Evolutionary conservation across 2,888 invertebrate species (phyloP), one percentile per base, ranked within the genome.

Genomic region (Stenchaetothrips biformis): DNA sequence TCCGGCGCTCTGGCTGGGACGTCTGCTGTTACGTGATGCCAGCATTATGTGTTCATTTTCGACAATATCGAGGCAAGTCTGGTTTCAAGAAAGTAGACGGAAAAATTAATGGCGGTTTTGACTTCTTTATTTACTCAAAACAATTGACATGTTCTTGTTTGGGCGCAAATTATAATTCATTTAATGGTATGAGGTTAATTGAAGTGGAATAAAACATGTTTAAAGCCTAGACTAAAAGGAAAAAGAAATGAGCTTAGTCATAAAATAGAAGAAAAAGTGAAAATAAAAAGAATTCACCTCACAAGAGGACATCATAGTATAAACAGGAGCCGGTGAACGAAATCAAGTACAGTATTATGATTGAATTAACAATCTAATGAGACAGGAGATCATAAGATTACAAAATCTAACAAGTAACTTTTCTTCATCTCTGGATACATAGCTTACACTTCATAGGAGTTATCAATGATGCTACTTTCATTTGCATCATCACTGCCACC

Each of bases 401-500:
- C 18, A 9, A 9, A 21, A 21, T 0, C 9, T 21, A n/a, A 21
- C 4, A 67, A 4, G 9, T 21, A 21, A 3, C 7, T 67, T 21
- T 9, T 21, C 9, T 4, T 8, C 18, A 67, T 21, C 21, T 59
- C 13, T 59, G 16, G 18, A 13, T 59, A 6, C 6, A 13, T 6
- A 59, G 59, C 18, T 18, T 59, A 67, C 21, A 21, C 67, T 78
- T 78, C 78, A 27, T 78, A 48, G 37, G 78, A 49, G 78, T 78
- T 48, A 27, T 78, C 48, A 37, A 49, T 78, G 78, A 78, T 37
- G 78, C 78, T 67, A 9, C 67, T 67, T 9, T 67, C 67, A 67
- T 67, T 21, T 21, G 67, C 67, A 21, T n/a, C 6, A 21, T 67
- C 67, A 67, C 9, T 4, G 21, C 21, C 18, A 9, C 53, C 53